Conservation (phyloP, 92 coral and sea anemone genomes). For the Ricordea florida region DNA sequence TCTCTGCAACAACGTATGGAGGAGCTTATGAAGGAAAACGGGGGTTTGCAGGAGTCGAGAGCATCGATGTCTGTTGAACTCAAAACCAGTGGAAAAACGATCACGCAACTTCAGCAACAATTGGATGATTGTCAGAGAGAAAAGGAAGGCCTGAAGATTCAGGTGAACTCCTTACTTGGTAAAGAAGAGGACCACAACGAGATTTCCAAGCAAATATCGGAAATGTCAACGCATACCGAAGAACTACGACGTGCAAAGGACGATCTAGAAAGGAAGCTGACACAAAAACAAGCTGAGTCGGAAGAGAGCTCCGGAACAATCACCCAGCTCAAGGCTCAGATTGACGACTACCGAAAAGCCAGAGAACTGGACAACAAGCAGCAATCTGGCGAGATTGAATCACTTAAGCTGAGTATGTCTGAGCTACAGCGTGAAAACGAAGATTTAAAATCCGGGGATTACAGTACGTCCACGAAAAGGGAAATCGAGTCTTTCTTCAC, state of each 20-base stretch:
- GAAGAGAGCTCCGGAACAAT: constrained; percentile 37
- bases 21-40: constrained; percentile 78
- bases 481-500: constrained; percentile 48
- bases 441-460: constrained; percentile 3
- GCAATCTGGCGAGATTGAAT: background rate
- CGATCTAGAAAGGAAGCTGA: constrained; percentile 35
- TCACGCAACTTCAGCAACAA: constrained; percentile 69
- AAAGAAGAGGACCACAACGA: constrained; percentile 67
- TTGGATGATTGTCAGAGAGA: constrained; percentile 78
- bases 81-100: constrained; percentile 65
- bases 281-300: constrained; percentile 24
- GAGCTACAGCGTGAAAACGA: constrained; percentile 85
- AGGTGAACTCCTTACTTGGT: constrained; percentile 50
- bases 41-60: constrained; percentile 70
- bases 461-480: constrained; percentile 4
- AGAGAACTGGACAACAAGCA: constrained; percentile 33
- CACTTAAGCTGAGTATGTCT: constrained; percentile 71
- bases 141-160: constrained; percentile 70
- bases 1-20: constrained; percentile 83
- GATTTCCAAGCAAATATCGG: constrained; percentile 68
- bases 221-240: constrained; percentile 76
- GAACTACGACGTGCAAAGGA: constrained; percentile 62
- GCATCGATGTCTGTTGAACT: constrained; percentile 71
- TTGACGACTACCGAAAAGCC: constrained; percentile 46
- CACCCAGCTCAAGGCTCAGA: constrained; percentile 28